Evolutionary conservation across 2,888 invertebrate species (phyloP).

Genomic region (Eulithis prunata): DNA sequence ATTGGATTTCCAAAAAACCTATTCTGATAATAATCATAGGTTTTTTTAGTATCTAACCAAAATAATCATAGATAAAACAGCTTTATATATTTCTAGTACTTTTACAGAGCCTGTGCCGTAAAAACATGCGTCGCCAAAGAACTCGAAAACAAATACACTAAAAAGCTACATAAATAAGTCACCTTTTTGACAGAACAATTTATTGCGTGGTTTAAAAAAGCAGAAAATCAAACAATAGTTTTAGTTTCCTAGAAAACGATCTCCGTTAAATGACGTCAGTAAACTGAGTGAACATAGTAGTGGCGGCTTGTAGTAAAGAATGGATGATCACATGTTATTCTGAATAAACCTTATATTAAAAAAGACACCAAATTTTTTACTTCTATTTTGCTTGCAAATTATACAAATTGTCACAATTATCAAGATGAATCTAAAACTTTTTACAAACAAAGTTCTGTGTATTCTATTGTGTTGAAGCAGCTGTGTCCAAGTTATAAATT

Average conservation of each 20-base stretch:
- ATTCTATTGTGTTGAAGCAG: background rate
- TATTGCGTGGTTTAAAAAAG: constrained; percentile 16
- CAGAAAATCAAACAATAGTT: constrained; percentile 18
- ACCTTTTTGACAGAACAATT: constrained; percentile 17
- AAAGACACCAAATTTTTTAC: no score
- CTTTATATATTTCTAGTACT: no score
- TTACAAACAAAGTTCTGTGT: no score
- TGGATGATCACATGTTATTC: no score
- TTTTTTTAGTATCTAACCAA: no score
- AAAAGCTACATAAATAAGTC: constrained; percentile 20
- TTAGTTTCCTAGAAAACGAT: background rate
- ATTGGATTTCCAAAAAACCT: no score
- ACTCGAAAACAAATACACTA: constrained; percentile 13
- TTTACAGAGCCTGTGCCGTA: constrained; percentile 1
- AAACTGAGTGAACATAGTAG: background rate
- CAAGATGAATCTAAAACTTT: background rate
- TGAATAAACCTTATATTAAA: no score
- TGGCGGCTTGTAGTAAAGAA: no score
- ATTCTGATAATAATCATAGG: no score
- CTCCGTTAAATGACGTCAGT: background rate
- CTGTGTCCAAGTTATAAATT: background rate
- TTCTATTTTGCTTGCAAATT: no score
- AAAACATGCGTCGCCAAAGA: constrained; percentile 13
- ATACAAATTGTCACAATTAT: no score
- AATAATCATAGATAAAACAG: no score